Conservation (phyloP, 2,113 vertebrate species). For the Gasterosteus nipponicus region DNA sequence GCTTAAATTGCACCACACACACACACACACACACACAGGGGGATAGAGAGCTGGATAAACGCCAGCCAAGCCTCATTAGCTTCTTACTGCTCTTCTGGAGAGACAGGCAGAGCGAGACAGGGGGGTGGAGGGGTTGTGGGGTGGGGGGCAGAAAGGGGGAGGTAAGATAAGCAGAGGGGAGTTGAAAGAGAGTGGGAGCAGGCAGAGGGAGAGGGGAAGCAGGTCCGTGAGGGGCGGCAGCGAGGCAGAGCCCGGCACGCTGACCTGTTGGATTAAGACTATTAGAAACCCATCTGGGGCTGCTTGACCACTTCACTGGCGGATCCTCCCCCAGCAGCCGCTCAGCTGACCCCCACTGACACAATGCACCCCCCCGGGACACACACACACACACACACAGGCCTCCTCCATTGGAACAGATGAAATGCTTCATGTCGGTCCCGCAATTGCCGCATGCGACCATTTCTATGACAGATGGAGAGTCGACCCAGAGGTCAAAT, state of each 20-base stretch:
- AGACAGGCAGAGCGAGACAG: constrained; percentile 71
- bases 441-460: constrained; percentile 53
- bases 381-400: constrained; percentile 27
- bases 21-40: constrained; percentile 34
- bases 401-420: constrained; percentile 36
- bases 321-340: constrained; percentile 74
- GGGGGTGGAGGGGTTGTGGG: constrained; percentile 4
- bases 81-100: constrained; percentile 74
- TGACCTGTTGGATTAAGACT: constrained; percentile 81
- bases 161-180: constrained; percentile 73
- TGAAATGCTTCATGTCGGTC: constrained; percentile 56
- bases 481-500: constrained; percentile 47
- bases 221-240: constrained; percentile 46
- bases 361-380: constrained; percentile 55
- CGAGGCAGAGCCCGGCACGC: constrained; percentile 40
- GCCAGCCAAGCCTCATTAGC: constrained; percentile 81
- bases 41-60: constrained; percentile 75
- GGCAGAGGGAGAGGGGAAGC: constrained; percentile 64
- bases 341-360: constrained; percentile 64
- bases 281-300: constrained; percentile 81
- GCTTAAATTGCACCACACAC: constrained; percentile 21
- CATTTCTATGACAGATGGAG: constrained; percentile 56
- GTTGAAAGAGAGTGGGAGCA: constrained; percentile 65
- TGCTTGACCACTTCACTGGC: constrained; percentile 76
- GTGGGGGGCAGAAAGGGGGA: constrained; percentile 30